phyloP scores from a whole-genome alignment of 2,888 invertebrate species.

The Mythimna loreyi region DNA sequence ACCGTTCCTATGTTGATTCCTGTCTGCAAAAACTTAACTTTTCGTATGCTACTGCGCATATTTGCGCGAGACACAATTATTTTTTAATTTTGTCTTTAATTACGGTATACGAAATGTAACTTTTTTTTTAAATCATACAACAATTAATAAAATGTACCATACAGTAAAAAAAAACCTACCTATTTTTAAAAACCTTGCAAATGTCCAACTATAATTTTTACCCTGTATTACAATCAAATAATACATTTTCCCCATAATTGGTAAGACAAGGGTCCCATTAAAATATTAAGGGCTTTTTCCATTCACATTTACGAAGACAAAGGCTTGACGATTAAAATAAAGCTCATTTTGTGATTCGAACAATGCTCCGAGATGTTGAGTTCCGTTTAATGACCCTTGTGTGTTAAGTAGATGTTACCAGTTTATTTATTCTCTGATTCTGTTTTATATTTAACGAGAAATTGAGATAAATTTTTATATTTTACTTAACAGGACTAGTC shows the following conservation, averaged over 20 bases:
- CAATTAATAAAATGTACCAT: no score
- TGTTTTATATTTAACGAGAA: neutral
- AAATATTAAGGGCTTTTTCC: conserved; percentile 35
- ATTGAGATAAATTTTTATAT: neutral
- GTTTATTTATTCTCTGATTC: conserved; percentile 1
- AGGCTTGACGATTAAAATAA: conserved; percentile 53
- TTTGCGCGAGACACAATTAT: no score
- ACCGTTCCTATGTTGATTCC: no score
- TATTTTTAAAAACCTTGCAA: neutral
- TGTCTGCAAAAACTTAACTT: no score
- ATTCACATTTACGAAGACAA: conserved; percentile 50
- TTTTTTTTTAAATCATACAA: no score
- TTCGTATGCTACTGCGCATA: no score
- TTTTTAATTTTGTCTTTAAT: no score
- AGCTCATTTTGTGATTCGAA: conserved; percentile 58
- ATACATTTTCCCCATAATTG: conserved; percentile 48
- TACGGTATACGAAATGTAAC: no score
- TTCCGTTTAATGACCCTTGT: conserved; percentile 39
- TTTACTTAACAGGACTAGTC: no score
- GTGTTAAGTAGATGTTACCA: conserved; percentile 13
- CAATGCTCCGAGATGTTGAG: conserved; percentile 36
- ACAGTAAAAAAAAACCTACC: neutral
- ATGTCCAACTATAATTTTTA: neutral
- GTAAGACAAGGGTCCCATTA: conserved; percentile 30
- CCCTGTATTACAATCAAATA: conserved; percentile 32